Evolutionary conservation across 1,140 invertebrate species (phyloP).

Genomic region (Sarcophaga bullata): DNA sequence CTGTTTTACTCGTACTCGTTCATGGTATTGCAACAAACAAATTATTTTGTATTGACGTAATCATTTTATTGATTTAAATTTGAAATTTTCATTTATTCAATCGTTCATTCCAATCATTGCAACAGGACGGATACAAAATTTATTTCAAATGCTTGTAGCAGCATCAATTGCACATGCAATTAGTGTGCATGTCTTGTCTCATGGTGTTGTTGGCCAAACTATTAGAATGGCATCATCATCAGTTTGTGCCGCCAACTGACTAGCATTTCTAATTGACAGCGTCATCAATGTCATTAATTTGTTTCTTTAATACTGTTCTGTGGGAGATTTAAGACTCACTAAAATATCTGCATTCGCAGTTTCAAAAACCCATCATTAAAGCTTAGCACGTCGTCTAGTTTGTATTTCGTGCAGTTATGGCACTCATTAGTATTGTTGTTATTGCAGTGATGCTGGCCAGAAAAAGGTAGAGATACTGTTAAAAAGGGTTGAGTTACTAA

Average conservation of each 20-base stretch:
- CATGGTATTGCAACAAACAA: too few species aligned
- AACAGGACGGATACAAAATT: not conserved
- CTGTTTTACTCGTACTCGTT: too few species aligned
- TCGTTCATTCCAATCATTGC: not conserved
- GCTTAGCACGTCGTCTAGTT: not conserved
- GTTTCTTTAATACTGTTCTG: not conserved
- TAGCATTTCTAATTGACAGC: constrained; percentile 15
- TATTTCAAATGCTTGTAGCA: not conserved
- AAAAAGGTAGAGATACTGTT: not conserved
- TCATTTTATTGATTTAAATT: too few species aligned
- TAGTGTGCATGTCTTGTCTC: not conserved
- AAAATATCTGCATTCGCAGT: too few species aligned
- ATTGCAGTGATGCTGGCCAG: not conserved
- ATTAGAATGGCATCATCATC: not conserved
- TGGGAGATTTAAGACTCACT: not conserved
- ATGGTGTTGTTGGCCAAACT: constrained; percentile 17
- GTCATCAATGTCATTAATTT: not conserved
- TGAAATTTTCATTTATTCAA: too few species aligned
- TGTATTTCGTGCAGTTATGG: not conserved
- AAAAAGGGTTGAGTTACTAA: constrained; percentile 20
- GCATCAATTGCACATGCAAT: not conserved
- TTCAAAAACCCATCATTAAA: too few species aligned
- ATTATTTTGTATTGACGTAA: too few species aligned
- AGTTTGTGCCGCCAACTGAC: constrained; percentile 1
- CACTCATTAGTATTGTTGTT: not conserved